Evolutionary conservation across 2,888 invertebrate species (phyloP).

Genomic region (Cataglyphis rosenhaueri): DNA sequence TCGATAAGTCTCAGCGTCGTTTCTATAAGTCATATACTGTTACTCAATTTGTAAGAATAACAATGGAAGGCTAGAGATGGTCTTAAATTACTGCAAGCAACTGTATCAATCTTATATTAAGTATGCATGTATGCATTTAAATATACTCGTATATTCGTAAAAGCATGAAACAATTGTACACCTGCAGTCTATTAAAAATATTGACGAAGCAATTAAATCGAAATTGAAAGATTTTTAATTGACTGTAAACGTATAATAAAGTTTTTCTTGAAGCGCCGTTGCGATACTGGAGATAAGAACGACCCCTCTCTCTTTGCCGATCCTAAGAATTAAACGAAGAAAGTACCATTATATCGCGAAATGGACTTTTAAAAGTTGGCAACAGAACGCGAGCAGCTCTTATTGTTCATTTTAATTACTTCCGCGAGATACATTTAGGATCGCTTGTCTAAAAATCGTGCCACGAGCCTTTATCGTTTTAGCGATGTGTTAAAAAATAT

Average conservation of each 20-base stretch:
- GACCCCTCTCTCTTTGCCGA: constrained; percentile 3
- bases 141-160: neutral
- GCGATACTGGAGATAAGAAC: constrained; percentile 63
- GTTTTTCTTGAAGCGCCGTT: constrained; percentile 35
- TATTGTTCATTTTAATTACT: constrained; percentile 73
- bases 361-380: constrained; percentile 62
- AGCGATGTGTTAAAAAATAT: constrained; percentile 34
- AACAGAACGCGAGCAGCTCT: constrained; percentile 57
- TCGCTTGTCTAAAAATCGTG: constrained; percentile 23
- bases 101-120: neutral
- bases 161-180: constrained; percentile 16
- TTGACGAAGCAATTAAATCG: constrained; percentile 27
- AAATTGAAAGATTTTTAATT: constrained; percentile 55
- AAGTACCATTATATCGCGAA: constrained; percentile 58
- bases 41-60: constrained; percentile 41
- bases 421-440: constrained; percentile 32
- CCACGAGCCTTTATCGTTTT: neutral
- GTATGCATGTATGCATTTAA: constrained; percentile 42
- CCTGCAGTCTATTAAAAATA: constrained; percentile 3
- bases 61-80: neutral
- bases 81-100: neutral
- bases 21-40: constrained; percentile 21
- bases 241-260: constrained; percentile 58
- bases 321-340: constrained; percentile 55
- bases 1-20: constrained; percentile 37